Conservation (phyloP, 2,113 vertebrate species). For the Apteryx owenii region DNA sequence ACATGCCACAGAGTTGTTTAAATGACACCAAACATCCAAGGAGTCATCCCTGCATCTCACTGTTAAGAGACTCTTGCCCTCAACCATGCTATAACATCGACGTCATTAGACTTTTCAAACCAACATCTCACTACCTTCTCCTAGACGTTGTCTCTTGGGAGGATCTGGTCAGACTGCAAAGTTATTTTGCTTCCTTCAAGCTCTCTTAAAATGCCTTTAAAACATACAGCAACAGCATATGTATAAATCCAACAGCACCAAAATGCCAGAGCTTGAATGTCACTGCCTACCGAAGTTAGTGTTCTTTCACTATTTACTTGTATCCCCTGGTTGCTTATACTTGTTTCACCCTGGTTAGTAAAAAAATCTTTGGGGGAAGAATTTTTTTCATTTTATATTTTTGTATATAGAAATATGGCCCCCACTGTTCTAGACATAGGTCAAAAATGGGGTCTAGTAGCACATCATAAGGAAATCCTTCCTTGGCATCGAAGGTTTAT, state of each 20-base stretch:
- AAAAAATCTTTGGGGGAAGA: not conserved
- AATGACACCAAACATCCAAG: not conserved
- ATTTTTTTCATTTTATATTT: not conserved
- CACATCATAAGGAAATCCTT: not conserved
- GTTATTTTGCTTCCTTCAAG: not conserved
- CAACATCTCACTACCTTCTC: not conserved
- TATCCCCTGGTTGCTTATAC: not conserved
- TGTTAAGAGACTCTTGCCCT: not conserved
- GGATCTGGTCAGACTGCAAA: not conserved
- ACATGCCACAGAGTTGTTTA: not conserved
- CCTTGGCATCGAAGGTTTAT: not conserved
- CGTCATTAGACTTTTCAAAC: not conserved
- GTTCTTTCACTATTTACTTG: not conserved
- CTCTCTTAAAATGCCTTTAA: not conserved
- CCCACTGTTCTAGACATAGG: not conserved
- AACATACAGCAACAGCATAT: not conserved
- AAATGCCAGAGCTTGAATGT: not conserved
- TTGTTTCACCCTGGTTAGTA: not conserved
- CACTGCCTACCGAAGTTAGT: not conserved
- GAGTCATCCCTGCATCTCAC: not conserved
- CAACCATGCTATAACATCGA: accelerated
- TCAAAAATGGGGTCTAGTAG: not conserved
- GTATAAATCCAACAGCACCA: not conserved
- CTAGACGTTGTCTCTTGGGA: not conserved
- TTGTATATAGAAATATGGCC: not conserved